Evolutionary conservation across 2,797 vertebrate genomes (phyloP).

Genomic region (Glyptemys insculpta): DNA sequence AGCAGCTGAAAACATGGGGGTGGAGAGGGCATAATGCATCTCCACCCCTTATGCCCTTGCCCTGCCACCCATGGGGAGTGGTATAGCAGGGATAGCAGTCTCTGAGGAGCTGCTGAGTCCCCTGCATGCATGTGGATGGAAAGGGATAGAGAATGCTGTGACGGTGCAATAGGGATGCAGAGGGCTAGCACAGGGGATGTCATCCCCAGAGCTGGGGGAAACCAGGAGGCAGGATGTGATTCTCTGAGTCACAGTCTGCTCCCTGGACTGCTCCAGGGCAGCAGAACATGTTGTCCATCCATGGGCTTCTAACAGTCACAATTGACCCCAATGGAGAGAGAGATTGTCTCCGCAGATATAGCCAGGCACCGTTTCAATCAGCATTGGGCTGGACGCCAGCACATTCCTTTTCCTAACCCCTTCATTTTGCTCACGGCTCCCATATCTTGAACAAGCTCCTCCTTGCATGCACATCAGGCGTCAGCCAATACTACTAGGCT

Average conservation of each 20-base stretch:
- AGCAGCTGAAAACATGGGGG: neutral
- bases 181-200: neutral
- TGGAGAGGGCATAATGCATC: neutral
- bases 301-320: neutral
- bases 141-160: neutral
- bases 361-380: neutral
- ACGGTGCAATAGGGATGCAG: too few species aligned
- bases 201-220: neutral
- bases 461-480: too few species aligned
- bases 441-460: neutral
- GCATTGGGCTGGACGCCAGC: neutral
- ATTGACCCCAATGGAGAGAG: neutral
- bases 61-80: neutral
- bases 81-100: neutral
- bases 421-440: neutral
- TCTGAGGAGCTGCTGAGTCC: neutral
- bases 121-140: neutral
- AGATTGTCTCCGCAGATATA: neutral
- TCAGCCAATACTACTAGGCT: neutral
- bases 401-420: neutral
- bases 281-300: neutral
- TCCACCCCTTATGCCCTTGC: neutral
- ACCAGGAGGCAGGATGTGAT: neutral
- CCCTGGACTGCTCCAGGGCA: neutral
- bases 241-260: neutral